Conservation (phyloP, 1,140 invertebrate genomes). For the Muscidifurax raptorellus region DNA sequence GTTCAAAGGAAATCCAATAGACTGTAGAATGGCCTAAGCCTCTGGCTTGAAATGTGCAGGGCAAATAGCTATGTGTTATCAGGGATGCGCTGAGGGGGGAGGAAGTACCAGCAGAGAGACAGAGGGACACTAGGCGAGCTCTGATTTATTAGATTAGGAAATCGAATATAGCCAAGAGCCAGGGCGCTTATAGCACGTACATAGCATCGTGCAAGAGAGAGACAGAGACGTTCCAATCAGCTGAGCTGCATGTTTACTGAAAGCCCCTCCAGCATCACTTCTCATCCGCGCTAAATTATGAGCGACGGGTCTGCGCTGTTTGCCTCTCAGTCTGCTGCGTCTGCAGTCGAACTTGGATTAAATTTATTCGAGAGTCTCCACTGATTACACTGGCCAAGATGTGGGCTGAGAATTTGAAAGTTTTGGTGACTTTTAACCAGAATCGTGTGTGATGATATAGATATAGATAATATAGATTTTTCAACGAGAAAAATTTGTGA, state of each 20-base stretch:
- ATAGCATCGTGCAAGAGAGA: not conserved
- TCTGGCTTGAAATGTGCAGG: not conserved
- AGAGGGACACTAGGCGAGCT: not conserved
- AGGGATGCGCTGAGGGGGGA: not conserved
- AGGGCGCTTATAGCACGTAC: not conserved
- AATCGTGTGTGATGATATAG: too few species aligned
- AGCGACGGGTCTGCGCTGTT: not conserved
- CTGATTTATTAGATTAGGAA: not conserved
- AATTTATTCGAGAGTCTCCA: not conserved
- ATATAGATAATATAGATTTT: too few species aligned
- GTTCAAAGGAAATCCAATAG: not conserved
- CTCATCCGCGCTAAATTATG: not conserved
- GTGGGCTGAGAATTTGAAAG: not conserved
- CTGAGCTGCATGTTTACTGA: not conserved
- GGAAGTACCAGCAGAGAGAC: too few species aligned
- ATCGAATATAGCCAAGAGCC: not conserved
- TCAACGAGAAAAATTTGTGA: not conserved
- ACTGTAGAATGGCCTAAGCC: not conserved
- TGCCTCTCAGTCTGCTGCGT: not conserved
- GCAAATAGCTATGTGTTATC: not conserved
- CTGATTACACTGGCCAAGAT: not conserved
- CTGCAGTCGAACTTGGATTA: not conserved
- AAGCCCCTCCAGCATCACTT: not conserved
- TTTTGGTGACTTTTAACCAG: too few species aligned
- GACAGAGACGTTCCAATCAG: not conserved